phyloP scores from a whole-genome alignment of 2,888 invertebrate genomes.

The Epistrophella euchroma region DNA sequence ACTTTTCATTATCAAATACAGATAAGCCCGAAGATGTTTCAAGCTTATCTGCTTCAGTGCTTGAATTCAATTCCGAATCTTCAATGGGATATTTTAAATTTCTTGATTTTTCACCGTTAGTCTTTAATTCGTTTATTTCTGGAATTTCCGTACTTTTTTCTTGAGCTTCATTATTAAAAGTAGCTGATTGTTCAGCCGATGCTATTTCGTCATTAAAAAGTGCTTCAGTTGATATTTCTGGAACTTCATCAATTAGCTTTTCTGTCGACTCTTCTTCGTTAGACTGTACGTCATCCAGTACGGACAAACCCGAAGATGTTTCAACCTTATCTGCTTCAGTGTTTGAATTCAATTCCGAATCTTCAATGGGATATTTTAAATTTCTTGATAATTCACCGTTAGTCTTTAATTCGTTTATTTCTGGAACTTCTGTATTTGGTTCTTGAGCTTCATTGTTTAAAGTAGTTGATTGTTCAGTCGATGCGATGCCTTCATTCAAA shows the following conservation, averaged over 20 bases:
- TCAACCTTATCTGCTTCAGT: too few relatives aligned
- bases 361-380: background rate
- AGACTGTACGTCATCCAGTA: too few relatives aligned
- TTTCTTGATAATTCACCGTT: background rate
- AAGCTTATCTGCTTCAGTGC: too few relatives aligned
- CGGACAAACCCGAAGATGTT: too few relatives aligned
- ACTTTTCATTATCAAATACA: too few relatives aligned
- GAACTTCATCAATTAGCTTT: background rate
- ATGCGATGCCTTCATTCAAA: background rate
- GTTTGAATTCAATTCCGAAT: background rate
- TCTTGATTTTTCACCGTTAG: background rate
- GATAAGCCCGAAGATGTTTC: too few relatives aligned
- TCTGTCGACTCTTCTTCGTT: too few relatives aligned
- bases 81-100: background rate
- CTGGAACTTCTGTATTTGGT: background rate
- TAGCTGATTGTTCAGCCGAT: background rate
- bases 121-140: background rate
- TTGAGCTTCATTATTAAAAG: too few relatives aligned
- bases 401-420: background rate
- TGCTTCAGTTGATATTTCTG: background rate
- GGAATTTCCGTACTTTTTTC: background rate
- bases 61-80: background rate
- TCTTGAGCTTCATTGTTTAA: too few relatives aligned
- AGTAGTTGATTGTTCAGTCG: background rate
- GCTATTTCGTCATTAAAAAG: background rate